Base-by-base conservation (phyloP, 92 coral and sea anemone genomes). In the Porites rus region DNA sequence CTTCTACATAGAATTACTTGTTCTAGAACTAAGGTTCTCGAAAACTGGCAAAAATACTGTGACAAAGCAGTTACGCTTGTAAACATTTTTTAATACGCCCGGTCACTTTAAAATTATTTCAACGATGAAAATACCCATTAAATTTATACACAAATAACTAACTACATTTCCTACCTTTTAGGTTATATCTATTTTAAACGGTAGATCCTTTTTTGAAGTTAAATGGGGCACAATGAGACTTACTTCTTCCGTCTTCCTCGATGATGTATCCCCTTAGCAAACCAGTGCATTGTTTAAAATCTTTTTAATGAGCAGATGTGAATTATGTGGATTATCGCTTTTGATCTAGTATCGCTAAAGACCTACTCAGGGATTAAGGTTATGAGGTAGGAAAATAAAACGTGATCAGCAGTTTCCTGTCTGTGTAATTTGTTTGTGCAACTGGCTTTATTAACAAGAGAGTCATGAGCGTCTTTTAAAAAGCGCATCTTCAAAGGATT, bases 271-370 rank as follows among this genome's bases (percentile, higher is more conserved):
- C 8, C 76, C 20, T 51, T 6, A 54, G 59, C 59, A 19, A 12
- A 51, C 58, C 58, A 17, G 56, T 8, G 53, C 13, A 11, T 73
- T 73, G 77, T 73, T n/a, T 51, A 21, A 51, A n/a, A 51, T 46
- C 59, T 73, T 50, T 6, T 54, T 73, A 51, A 73, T 73, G 61
- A 51, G 77, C 59, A 51, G 46, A 51, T 73, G 6, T 73, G 20
- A 1, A 51, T 10, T 51, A 8, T n/a, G 10, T 31, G 61, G 77
- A 73, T 73, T 51, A 50, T 7, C 17, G 66, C 66, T 62, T 62
- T 62, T 16, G 7, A 16, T 62, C n/a, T 62, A n/a, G 66, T 62
- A 16, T 62, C 66, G 19, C n/a, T 62, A 62, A 62, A 14, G 20
- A 62, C 66, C 19, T 1, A 16, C n/a, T 62, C 8, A 7, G 51